phyloP scores from a whole-genome alignment of 2,888 invertebrate species.

The Stenchaetothrips biformis region DNA sequence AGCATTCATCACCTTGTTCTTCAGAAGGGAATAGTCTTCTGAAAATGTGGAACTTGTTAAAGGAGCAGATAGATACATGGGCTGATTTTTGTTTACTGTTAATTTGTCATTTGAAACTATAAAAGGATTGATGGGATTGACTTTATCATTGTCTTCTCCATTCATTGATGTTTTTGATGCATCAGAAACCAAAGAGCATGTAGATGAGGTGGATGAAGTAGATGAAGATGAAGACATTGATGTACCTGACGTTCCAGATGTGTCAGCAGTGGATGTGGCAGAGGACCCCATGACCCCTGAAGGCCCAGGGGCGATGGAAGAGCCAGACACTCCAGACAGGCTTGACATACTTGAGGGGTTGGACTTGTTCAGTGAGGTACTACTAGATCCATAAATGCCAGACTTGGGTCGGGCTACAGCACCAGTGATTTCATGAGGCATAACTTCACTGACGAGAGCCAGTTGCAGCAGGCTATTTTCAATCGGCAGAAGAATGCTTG shows the following conservation, averaged over 20 bases:
- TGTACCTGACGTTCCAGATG: not conserved
- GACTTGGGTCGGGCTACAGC: no score
- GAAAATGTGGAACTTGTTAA: not conserved
- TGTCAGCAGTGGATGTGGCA: not conserved
- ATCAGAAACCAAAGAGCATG: not conserved
- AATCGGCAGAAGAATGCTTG: constrained; percentile 41
- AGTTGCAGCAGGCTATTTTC: constrained; percentile 44
- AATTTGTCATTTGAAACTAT: no score
- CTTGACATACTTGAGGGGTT: not conserved
- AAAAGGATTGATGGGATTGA: not conserved
- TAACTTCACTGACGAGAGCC: constrained; percentile 40
- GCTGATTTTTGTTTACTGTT: no score
- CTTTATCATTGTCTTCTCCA: not conserved
- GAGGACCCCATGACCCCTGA: not conserved
- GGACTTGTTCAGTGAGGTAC: not conserved
- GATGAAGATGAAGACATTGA: constrained; percentile 8
- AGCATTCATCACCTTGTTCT: not conserved
- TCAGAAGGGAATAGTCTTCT: not conserved
- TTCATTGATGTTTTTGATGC: not conserved
- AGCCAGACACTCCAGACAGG: not conserved
- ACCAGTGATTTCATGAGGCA: constrained; percentile 25
- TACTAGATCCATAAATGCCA: not conserved
- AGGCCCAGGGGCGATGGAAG: not conserved
- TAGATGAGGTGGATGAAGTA: not conserved
- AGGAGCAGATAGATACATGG: no score